phyloP scores from a whole-genome alignment of 2,797 vertebrate genomes.

The Siniperca obscura region DNA sequence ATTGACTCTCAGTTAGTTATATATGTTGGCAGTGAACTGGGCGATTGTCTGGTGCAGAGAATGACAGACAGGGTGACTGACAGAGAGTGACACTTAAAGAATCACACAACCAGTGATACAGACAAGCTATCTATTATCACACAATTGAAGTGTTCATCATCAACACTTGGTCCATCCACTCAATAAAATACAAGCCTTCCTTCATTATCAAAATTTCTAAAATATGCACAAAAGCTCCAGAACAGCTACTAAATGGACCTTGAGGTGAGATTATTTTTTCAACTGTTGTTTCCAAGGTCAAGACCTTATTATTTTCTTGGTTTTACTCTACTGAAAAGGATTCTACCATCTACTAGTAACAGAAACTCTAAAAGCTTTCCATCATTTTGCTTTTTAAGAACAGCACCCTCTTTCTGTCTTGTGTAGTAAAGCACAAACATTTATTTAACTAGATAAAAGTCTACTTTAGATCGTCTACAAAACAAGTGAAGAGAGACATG shows the following conservation, averaged over 20 bases:
- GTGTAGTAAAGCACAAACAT: not conserved
- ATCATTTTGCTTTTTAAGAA: not conserved
- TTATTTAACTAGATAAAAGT: not conserved
- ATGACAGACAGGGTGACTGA: conserved; percentile 37
- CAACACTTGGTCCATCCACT: not conserved
- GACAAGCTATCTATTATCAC: conserved; percentile 14
- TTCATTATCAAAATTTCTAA: not conserved
- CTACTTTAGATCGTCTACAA: not conserved
- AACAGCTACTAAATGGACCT: not conserved
- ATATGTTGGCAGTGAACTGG: conserved; percentile 61
- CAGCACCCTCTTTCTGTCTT: not conserved
- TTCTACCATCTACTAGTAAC: not conserved
- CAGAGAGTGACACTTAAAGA: conserved; percentile 33
- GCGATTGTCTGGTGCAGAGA: conserved; percentile 51
- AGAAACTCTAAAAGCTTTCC: not conserved
- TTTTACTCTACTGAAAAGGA: not conserved
- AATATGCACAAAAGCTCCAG: not conserved
- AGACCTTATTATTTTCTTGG: not conserved
- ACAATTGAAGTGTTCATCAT: conserved; percentile 19
- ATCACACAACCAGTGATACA: conserved; percentile 16
- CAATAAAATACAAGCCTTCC: not conserved
- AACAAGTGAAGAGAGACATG: not conserved
- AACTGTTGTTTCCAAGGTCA: not conserved
- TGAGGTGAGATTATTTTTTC: not conserved
- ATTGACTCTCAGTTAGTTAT: conserved; percentile 53